Percentiles rank a stretch among this genome's conserved stretches.
phyloP scores from a whole-genome alignment of 1,140 invertebrate species.

The Neodiprion lecontei region DNA sequence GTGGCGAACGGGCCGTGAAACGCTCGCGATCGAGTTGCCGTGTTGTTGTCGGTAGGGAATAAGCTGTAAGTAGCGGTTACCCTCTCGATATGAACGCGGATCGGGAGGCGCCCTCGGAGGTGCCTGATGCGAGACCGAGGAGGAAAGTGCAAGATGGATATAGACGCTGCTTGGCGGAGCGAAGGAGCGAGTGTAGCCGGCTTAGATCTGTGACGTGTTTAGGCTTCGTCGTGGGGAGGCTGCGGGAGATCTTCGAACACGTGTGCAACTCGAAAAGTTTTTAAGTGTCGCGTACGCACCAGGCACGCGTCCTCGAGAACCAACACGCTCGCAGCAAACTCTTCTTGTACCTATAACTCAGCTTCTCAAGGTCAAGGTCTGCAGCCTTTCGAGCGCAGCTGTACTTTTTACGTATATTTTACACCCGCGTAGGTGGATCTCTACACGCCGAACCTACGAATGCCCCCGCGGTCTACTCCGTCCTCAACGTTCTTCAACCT shows the following conservation, averaged over 20 bases:
- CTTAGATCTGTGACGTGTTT: constrained; percentile 5
- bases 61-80: not conserved
- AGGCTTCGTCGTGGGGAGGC: not conserved
- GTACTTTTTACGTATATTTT: not conserved
- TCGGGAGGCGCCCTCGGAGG: no score
- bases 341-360: constrained; percentile 2
- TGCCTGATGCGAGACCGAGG: no score
- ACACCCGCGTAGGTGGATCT: not conserved
- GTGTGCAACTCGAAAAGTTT: constrained; percentile 1
- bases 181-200: not conserved
- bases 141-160: not conserved
- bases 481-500: not conserved
- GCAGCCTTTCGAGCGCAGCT: not conserved
- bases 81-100: not conserved
- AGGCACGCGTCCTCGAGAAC: constrained; percentile 1
- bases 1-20: no score
- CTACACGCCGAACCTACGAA: not conserved
- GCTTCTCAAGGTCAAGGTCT: constrained; percentile 7
- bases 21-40: no score
- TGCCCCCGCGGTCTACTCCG: not conserved
- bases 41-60: not conserved
- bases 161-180: not conserved
- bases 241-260: constrained; percentile 6
- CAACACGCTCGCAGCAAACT: not conserved
- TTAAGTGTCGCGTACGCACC: constrained; percentile 6